Conservation (phyloP, 2,113 vertebrate species). For the Marcusenius ussheri region DNA sequence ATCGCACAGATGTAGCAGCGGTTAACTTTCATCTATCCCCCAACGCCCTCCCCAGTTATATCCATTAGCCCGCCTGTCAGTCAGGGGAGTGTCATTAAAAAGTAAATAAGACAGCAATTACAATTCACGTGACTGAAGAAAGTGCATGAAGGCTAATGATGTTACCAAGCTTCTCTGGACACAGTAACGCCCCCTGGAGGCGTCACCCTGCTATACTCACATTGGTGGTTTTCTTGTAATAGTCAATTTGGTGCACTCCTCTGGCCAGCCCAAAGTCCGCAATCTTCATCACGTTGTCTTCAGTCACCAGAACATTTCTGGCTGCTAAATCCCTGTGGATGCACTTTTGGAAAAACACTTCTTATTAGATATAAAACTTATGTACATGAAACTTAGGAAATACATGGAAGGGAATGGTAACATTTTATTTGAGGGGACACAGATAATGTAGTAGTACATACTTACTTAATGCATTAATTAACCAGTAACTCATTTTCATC, state of each 20-base stretch:
- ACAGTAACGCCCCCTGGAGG: neutral
- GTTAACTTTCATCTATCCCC: neutral
- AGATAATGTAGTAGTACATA: neutral
- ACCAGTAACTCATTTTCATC: neutral
- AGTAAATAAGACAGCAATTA: neutral
- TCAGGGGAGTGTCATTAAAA: neutral
- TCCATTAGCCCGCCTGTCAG: neutral
- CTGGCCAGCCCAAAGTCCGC: constrained; percentile 93
- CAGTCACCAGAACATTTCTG: constrained; percentile 90
- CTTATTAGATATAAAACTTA: neutral
- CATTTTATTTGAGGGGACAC: neutral
- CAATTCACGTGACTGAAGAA: neutral
- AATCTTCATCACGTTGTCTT: constrained; percentile 96
- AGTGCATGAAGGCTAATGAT: neutral
- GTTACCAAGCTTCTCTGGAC: neutral
- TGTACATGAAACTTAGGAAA: neutral
- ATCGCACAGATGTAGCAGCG: neutral
- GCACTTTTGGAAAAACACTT: constrained; percentile 61
- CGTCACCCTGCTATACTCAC: constrained; percentile 58
- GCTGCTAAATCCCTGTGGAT: constrained; percentile 95
- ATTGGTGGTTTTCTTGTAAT: constrained; percentile 98
- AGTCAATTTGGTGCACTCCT: constrained; percentile 90
- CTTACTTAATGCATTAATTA: neutral
- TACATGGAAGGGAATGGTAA: neutral
- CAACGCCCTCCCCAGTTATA: neutral